These are phyloP conservation scores for Heliconius erato DNA, from an alignment of 2,888 invertebrate species.

Conservation along the genomic window DNA sequence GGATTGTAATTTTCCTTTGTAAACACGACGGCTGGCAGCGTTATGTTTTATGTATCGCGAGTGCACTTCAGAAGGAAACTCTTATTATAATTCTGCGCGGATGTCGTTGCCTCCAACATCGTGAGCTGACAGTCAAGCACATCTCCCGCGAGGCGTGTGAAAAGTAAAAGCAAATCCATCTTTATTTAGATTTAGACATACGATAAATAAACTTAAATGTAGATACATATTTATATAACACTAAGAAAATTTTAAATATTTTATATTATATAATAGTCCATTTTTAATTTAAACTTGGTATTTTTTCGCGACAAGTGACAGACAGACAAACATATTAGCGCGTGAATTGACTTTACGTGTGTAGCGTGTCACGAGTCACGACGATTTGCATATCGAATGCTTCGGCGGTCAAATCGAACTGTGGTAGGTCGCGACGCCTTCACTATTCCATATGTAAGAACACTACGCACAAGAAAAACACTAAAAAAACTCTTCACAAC, in stretches of 20 bases:
- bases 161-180: conserved; percentile 73
- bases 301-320: conserved; percentile 34
- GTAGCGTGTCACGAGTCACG: conserved; percentile 69
- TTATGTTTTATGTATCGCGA: conserved; percentile 78
- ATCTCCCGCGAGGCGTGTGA: conserved; percentile 79
- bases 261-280: neutral
- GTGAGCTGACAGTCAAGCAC: conserved; percentile 76
- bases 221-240: neutral
- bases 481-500: conserved; percentile 59
- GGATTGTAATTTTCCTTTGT: conserved; percentile 80
- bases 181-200: conserved; percentile 39
- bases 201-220: no score
- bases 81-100: conserved; percentile 82
- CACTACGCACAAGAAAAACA: conserved; percentile 62
- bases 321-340: conserved; percentile 51
- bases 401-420: conserved; percentile 71
- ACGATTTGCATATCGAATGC: conserved; percentile 55
- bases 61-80: conserved; percentile 79
- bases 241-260: neutral
- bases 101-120: conserved; percentile 79
- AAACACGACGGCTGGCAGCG: conserved; percentile 73
- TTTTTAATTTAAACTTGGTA: neutral
- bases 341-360: conserved; percentile 79
- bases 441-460: conserved; percentile 57
- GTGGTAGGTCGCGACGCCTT: conserved; percentile 75